Percentiles rank a stretch among this genome's conserved stretches.
Conservation (phyloP, 2,888 invertebrate species). For the Stenotaenia linearis region DNA sequence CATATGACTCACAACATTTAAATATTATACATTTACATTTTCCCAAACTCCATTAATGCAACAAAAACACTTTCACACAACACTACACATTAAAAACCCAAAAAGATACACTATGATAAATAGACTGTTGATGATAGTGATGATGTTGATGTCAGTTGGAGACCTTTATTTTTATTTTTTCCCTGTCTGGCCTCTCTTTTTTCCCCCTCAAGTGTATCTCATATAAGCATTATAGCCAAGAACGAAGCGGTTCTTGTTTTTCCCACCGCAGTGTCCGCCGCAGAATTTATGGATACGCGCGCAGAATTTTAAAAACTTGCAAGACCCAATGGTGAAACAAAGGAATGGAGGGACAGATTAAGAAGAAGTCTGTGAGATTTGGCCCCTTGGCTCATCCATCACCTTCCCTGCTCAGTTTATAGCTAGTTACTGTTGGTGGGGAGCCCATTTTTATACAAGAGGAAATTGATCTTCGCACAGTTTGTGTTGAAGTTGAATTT, state of each 20-base stretch:
- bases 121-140: neutral
- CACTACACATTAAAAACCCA: too few species aligned
- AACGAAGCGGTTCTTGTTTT: slow-evolving; percentile 5
- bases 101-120: neutral
- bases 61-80: too few species aligned
- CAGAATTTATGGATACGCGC: neutral
- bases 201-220: neutral
- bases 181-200: neutral
- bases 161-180: neutral
- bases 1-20: too few species aligned
- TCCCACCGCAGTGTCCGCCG: neutral
- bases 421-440: neutral
- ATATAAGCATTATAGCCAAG: neutral
- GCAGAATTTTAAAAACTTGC: neutral
- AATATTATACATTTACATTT: too few species aligned
- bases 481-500: slow-evolving; percentile 1
- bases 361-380: neutral
- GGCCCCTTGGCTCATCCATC: neutral
- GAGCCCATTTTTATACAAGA: neutral
- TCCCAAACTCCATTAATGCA: too few species aligned
- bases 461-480: neutral
- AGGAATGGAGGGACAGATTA: neutral
- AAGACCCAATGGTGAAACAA: neutral
- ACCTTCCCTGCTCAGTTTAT: neutral
- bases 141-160: neutral